phyloP scores from a whole-genome alignment of 1,140 invertebrate species.

The Protaetia brevitarsis region DNA sequence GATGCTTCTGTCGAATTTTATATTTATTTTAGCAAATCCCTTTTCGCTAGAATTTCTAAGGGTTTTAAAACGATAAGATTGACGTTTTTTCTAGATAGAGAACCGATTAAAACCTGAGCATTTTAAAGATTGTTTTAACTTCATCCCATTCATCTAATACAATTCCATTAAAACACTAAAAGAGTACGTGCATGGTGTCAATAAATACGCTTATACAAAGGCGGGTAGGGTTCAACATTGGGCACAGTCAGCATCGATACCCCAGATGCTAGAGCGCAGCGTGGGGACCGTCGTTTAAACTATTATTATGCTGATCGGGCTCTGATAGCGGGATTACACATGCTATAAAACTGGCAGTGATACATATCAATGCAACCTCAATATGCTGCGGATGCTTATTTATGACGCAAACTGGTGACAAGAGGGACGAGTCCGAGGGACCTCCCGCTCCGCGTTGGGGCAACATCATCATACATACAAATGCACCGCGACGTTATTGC shows the following conservation, averaged over 20 bases:
- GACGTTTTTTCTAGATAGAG: no score
- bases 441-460: neutral
- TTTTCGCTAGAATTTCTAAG: no score
- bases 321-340: constrained; percentile 49
- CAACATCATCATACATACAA: constrained; percentile 20
- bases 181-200: no score
- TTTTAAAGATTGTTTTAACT: no score
- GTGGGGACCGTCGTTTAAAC: constrained; percentile 39
- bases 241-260: neutral
- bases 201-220: neutral
- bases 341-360: constrained; percentile 49
- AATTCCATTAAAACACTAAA: no score
- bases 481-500: constrained; percentile 7
- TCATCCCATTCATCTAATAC: no score
- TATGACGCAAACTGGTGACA: constrained; percentile 45
- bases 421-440: constrained; percentile 29
- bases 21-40: no score
- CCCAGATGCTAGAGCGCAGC: constrained; percentile 42
- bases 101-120: no score
- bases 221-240: neutral
- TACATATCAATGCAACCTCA: constrained; percentile 50
- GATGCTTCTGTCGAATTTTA: no score
- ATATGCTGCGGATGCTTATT: constrained; percentile 46
- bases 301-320: constrained; percentile 50
- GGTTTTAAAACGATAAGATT: no score